Evolutionary conservation across 2,797 vertebrate genomes (phyloP), one percentile per base, ranked within the genome.

Genomic region (Bradypus variegatus): DNA sequence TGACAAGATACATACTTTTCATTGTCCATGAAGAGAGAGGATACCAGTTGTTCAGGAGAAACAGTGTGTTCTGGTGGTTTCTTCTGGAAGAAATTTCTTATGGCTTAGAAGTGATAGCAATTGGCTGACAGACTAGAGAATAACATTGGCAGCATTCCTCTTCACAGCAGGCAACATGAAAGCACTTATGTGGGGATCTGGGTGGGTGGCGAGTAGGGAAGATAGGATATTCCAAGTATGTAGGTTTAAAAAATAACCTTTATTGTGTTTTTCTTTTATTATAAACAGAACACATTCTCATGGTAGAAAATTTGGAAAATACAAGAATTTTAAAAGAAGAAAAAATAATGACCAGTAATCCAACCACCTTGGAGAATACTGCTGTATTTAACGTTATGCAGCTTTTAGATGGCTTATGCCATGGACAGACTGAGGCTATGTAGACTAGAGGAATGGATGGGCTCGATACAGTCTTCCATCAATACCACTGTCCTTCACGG

Each of bases 221-320:
- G 72, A 36, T 82, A 82, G 60, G 79, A 3, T 94, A 67, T 92
- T 92, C 87, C 75, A 87, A 80, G 78, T 86, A 53, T 94, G 87
- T 72, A 95, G 88, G 88, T 86, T 94, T 88, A 64, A 91, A 94
- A 95, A 94, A 60, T 96, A 95, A 95, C 92, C 87, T 90, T 89
- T 89, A 83, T 38, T 93, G 41, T 96, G 92, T 96, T 94, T 95
- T 95, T 95, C 78, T 95, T 96, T 93, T 94, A 93, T 94, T 94
- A 91, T 93, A 94, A 95, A 96, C 95, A 96, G 94, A 94, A 95
- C 50, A 95, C 91, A 94, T 95, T 95, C 91, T 95, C 95, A 93
- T 94, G 95, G 89, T 96, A 96, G 93, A 94, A 96, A 95, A 96
- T 94, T 96, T 95, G 95, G 95, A 96, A 95, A 95, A 95, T 93